Conservation (phyloP, 2,113 vertebrate genomes). For the Myrmecobius fasciatus region DNA sequence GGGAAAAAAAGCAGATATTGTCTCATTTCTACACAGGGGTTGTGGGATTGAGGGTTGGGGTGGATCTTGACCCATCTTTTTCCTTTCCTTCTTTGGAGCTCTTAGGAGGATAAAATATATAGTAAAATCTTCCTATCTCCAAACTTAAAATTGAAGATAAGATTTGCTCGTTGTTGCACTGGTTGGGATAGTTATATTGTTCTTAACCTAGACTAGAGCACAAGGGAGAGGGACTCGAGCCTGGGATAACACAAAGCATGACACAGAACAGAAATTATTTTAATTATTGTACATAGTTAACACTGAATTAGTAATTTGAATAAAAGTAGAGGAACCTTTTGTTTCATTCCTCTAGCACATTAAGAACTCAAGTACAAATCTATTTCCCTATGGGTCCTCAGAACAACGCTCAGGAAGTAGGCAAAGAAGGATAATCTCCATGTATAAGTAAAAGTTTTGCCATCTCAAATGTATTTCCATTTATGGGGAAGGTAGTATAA, state of each 20-base stretch:
- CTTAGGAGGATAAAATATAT: background rate
- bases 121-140: too few relatives aligned
- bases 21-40: background rate
- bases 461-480: background rate
- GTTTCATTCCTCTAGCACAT: background rate
- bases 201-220: background rate
- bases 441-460: background rate
- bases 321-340: background rate
- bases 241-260: background rate
- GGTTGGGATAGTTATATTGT: background rate
- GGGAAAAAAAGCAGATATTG: background rate
- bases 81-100: too few relatives aligned
- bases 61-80: background rate
- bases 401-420: background rate
- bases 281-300: background rate
- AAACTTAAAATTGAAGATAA: too few relatives aligned
- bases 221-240: background rate
- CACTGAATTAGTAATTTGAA: background rate
- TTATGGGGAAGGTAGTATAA: background rate
- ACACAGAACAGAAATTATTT: background rate
- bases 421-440: background rate
- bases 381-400: background rate
- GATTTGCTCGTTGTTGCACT: background rate
- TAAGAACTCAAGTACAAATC: background rate
- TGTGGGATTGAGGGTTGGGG: too few relatives aligned